Base-by-base conservation (phyloP, 2,797 vertebrate genomes). In the Pseudotriccus pelzelni region DNA sequence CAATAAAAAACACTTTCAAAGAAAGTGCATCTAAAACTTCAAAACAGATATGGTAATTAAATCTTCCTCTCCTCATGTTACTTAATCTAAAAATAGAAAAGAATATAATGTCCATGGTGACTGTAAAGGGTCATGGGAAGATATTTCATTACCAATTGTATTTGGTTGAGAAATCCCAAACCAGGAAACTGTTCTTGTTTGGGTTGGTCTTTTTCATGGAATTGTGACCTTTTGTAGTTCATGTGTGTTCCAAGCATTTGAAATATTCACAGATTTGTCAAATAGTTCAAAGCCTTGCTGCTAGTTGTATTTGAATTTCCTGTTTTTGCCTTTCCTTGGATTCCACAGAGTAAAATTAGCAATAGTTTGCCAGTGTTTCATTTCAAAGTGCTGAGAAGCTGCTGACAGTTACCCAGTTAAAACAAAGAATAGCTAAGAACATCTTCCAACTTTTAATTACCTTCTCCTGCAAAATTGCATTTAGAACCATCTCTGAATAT, bases 271-370 rank as follows among this genome's bases (percentile, higher is more conserved):
- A 80, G 30, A 93, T 89, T 59, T 89, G 16, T 93, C 82, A 91
- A 72, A 62, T 5, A 20, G 72, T 87, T 91, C 93, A 95, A 89
- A 89, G 77, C 55, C 34, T 84, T 68, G 41, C 47, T 96, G 56
- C 60, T 89, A 86, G 91, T 84, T 94, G 49, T 55, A 75, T 92
- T 88, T 83, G 76, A 92, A 89, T 93, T 90, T 95, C 93, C 93
- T 93, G 87, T 53, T 95, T 93, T 94, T 70, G 15, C 28, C 18
- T 78, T 88, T 78, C 62, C 58, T 83, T 56, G 74, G 68, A 94
- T 94, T 95, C 89, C 78, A 89, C n/a, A 43, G 69, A 83, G 82
- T 92, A 92, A 95, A 95, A 96, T 94, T 87, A 95, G 81, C 13
- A 24, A 41, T 47, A 94, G 58, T 74, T 95, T 92, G 76, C 77